Conservation (phyloP, 1,140 invertebrate species). For the Hydropsyche tenuis region DNA sequence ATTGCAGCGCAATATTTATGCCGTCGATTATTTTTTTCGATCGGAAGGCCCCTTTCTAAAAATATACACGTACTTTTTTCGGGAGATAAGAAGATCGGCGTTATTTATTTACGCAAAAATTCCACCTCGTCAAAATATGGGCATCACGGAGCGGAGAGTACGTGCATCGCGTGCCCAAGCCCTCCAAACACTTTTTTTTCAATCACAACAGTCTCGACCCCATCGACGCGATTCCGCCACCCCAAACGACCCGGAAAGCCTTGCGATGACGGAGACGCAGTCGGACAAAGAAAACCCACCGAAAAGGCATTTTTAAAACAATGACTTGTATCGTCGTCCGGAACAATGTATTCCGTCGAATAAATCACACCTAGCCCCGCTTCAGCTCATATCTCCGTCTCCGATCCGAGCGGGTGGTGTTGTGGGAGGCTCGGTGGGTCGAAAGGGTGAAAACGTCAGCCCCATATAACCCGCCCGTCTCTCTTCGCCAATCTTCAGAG, state of each 20-base stretch:
- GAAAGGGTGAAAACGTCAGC: not conserved
- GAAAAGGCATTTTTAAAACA: too few relatives aligned
- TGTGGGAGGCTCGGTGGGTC: not conserved
- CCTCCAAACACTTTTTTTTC: constrained; percentile 3
- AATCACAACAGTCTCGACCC: constrained; percentile 20
- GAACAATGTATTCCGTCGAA: constrained; percentile 47
- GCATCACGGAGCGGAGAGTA: constrained; percentile 3
- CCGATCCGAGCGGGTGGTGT: constrained; percentile 22
- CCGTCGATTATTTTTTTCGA: not conserved
- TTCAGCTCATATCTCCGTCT: constrained; percentile 41
- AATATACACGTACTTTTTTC: not conserved
- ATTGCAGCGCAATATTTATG: constrained; percentile 1
- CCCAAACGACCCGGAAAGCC: not conserved
- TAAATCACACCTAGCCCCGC: constrained; percentile 49
- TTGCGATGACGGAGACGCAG: too few relatives aligned
- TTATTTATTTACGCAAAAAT: constrained; percentile 26
- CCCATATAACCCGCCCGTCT: constrained; percentile 6
- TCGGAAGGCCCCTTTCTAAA: not conserved
- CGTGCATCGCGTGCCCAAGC: constrained; percentile 21
- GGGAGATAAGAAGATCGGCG: constrained; percentile 7
- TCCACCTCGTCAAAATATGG: constrained; percentile 27
- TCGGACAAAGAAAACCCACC: too few relatives aligned
- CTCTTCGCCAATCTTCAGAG: constrained; percentile 9
- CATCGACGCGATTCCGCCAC: constrained; percentile 3
- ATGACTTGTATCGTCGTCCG: constrained; percentile 36